phyloP scores from a whole-genome alignment of 2,113 vertebrate genomes.

The Falco punctatus region DNA sequence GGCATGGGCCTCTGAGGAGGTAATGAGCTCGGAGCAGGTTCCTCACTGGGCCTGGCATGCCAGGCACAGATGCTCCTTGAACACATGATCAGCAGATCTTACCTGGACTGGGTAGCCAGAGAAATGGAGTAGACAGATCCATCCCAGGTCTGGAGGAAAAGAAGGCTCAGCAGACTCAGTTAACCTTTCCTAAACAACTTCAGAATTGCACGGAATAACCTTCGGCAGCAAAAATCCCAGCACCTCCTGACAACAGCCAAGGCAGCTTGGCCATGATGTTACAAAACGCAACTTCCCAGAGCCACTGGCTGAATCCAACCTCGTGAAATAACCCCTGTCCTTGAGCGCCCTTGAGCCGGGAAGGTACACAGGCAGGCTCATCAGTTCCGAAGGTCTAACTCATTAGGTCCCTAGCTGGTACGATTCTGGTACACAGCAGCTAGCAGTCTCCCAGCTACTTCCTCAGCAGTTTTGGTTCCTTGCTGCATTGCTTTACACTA shows the following conservation, averaged over 20 bases:
- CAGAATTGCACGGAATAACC: not conserved
- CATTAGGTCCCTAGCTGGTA: not conserved
- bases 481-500: not conserved
- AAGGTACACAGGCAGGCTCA: not conserved
- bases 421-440: not conserved
- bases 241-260: not conserved
- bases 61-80: not conserved
- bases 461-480: not conserved
- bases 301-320: not conserved
- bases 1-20: not conserved
- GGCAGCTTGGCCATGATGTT: not conserved
- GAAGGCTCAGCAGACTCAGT: not conserved
- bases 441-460: not conserved
- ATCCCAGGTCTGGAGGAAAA: not conserved
- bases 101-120: not conserved
- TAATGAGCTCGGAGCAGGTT: not conserved
- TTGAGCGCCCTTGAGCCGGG: fast-evolving
- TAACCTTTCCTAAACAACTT: not conserved
- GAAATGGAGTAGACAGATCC: not conserved
- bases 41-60: not conserved
- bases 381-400: not conserved
- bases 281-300: not conserved
- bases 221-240: not conserved
- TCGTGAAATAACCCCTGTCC: not conserved
- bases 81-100: not conserved